Conservation (phyloP, 2,113 vertebrate genomes). For the Prionailurus viverrinus region DNA sequence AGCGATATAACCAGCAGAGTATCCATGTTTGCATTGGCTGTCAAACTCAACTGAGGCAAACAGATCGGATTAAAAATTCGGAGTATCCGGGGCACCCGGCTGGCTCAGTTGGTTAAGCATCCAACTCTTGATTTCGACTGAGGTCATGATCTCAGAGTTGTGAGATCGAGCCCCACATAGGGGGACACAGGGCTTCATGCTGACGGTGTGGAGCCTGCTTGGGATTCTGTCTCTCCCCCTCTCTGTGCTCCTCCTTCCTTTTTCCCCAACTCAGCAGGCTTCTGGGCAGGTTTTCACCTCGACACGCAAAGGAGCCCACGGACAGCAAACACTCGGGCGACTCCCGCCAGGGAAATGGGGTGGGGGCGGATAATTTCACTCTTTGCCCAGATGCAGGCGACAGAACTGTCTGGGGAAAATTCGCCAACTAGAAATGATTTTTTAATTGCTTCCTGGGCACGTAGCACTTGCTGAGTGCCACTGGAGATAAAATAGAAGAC, state of each 20-base stretch:
- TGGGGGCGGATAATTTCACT: not conserved
- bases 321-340: not conserved
- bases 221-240: no score
- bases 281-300: not conserved
- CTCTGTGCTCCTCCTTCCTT: not conserved
- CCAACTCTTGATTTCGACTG: no score
- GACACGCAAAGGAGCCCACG: accelerated
- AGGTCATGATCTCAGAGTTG: no score
- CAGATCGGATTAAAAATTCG: not conserved
- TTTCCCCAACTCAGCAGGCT: not conserved
- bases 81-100: not conserved
- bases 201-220: no score
- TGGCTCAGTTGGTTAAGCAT: no score
- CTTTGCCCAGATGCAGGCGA: not conserved
- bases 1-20: not conserved
- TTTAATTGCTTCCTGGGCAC: conserved; percentile 35
- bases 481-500: not conserved
- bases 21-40: conserved; percentile 16
- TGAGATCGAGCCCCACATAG: no score
- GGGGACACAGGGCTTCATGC: no score
- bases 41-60: conserved; percentile 9
- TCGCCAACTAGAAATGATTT: not conserved
- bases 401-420: not conserved
- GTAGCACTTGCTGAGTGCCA: not conserved
- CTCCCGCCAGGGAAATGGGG: accelerated